phyloP scores from a whole-genome alignment of 2,888 invertebrate species.

The Cacoxenus indagator region DNA sequence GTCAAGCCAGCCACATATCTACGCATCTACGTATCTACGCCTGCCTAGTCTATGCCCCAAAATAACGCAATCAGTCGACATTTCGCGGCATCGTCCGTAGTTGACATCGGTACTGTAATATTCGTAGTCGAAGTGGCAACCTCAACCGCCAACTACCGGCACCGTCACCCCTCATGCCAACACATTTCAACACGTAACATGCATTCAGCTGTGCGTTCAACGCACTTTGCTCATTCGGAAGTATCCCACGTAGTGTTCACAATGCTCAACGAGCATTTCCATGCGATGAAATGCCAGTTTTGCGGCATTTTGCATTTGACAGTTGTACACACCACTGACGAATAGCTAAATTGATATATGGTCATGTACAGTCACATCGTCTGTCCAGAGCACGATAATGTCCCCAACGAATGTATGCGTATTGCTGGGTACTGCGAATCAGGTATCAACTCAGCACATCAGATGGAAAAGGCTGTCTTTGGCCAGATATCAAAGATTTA shows the following conservation, averaged over 20 bases:
- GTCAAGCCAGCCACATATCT: conserved; percentile 33
- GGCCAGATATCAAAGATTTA: not conserved
- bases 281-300: conserved; percentile 1
- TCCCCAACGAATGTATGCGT: too few species aligned
- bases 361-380: not conserved
- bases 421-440: not conserved
- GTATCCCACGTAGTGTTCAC: not conserved
- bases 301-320: conserved; percentile 18
- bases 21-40: not conserved
- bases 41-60: not conserved
- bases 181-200: not conserved
- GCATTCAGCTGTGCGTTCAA: not conserved
- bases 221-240: not conserved
- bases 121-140: not conserved
- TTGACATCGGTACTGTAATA: not conserved
- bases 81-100: conserved; percentile 1
- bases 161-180: not conserved
- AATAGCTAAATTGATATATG: conserved; percentile 13
- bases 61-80: conserved; percentile 7
- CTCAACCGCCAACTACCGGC: not conserved
- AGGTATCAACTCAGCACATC: not conserved
- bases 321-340: conserved; percentile 9
- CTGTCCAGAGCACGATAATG: too few species aligned
- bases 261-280: not conserved
- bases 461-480: not conserved